Base-by-base conservation (phyloP, 1,140 invertebrate genomes). In the Pogonognathellus flavescens region DNA sequence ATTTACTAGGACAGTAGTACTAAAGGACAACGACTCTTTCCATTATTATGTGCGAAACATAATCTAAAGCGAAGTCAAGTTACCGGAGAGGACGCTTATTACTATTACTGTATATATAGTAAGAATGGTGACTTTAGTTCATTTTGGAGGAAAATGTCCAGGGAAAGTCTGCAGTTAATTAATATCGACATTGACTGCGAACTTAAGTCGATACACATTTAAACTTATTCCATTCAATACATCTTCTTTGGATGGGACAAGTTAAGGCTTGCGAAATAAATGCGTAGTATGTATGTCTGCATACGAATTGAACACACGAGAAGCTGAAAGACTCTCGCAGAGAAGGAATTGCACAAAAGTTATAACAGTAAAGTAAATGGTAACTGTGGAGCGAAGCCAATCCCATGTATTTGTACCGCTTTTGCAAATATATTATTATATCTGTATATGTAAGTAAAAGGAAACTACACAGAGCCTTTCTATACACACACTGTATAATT, bases 121-220 rank as follows among this genome's bases (percentile, higher is more conserved):
- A 72, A 72, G 66, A 72, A 72, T 22, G 76, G 66, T 41, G 31
- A 41, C 31, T 41, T 41, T 41, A 41, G 31, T 41, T 41, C 31
- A 41, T 41, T 41, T 41, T 6, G 31, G 1, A 41, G 31, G 62
- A 25, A 66, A 66, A 66, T 66, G 62, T 66, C 62, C 62, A 66
- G 62, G 25, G 25, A 66, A 20, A 25, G 25, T 76, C 16, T 76
- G 31, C 14, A 31, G 70, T 49, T 76, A 76, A 76, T 76, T 76
- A 76, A 76, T 76, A 76, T 76, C 70, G 70, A 76, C 31, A 76
- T 76, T 76, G 31, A 76, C 25, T 76, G n/a, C n/a, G 11, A 50
- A 76, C 25, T 66, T n/a, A 50, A 76, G 70, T 76, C 70, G 41
- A 76, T 76, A 76, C 70, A 49, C 31, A 50, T 76, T 76, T 49